Evolutionary conservation across 2,888 invertebrate genomes (phyloP).

Genomic region (Drosophila robusta): DNA sequence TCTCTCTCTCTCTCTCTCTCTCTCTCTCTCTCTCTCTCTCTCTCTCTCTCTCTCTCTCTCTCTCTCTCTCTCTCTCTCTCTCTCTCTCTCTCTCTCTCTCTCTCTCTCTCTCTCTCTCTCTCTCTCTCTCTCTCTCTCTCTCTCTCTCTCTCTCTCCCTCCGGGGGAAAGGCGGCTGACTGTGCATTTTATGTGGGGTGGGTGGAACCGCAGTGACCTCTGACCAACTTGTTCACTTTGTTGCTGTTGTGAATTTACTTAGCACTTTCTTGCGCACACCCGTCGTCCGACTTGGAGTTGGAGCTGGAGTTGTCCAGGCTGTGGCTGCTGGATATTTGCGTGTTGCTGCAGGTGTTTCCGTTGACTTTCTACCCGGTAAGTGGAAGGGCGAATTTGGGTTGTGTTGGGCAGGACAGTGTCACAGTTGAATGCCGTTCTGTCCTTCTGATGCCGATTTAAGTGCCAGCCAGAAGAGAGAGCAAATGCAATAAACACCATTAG

Average conservation of each 20-base stretch:
- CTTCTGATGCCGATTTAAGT: slow-evolving; percentile 72
- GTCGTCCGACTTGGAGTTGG: slow-evolving; percentile 31
- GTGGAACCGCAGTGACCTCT: slow-evolving; percentile 24
- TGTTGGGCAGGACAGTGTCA: slow-evolving; percentile 46
- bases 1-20: no score
- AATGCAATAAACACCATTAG: slow-evolving; percentile 81
- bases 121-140: no score
- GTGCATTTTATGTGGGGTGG: slow-evolving; percentile 51
- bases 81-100: no score
- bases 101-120: no score
- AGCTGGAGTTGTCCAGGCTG: slow-evolving; percentile 27
- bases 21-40: no score
- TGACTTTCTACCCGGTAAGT: slow-evolving; percentile 14
- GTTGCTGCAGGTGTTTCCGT: slow-evolving; percentile 57
- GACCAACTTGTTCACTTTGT: slow-evolving; percentile 56
- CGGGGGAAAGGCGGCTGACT: slow-evolving; percentile 25
- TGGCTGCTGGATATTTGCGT: slow-evolving; percentile 68
- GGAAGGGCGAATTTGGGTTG: neutral
- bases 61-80: no score
- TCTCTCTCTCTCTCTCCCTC: no score
- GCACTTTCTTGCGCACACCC: slow-evolving; percentile 68
- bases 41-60: no score
- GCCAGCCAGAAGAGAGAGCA: slow-evolving; percentile 66
- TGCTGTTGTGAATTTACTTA: slow-evolving; percentile 76
- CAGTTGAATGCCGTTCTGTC: slow-evolving; percentile 45